phyloP scores from a whole-genome alignment of 2,113 vertebrate species.

The Xyrauchen texanus region DNA sequence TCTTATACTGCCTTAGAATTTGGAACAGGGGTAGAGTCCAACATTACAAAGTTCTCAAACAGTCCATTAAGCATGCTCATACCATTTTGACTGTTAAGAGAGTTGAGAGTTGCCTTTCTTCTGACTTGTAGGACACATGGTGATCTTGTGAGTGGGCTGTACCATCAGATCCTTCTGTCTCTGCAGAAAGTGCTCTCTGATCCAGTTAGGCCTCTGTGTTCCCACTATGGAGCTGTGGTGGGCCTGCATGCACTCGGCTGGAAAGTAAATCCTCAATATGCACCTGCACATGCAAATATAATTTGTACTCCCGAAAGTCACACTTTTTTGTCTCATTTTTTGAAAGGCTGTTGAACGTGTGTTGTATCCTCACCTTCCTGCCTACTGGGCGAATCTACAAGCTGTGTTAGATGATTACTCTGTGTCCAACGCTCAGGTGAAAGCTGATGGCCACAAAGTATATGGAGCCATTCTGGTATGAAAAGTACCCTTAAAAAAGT shows the following conservation, averaged over 20 bases:
- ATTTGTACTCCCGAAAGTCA: neutral
- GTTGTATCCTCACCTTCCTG: constrained; percentile 87
- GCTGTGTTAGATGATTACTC: constrained; percentile 89
- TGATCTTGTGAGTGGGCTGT: constrained; percentile 85
- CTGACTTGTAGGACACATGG: constrained; percentile 81
- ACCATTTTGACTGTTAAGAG: too few species aligned
- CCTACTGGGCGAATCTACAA: constrained; percentile 91
- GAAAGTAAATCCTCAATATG: constrained; percentile 75
- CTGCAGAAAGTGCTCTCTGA: constrained; percentile 92
- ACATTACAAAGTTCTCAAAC: too few species aligned
- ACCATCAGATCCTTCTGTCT: constrained; percentile 88
- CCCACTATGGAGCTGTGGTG: constrained; percentile 91
- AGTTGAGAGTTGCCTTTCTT: too few species aligned
- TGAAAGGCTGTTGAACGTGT: constrained; percentile 86
- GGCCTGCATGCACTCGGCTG: constrained; percentile 90
- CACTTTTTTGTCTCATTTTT: constrained; percentile 5
- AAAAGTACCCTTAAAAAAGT: neutral
- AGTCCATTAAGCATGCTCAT: too few species aligned
- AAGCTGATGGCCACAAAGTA: constrained; percentile 92
- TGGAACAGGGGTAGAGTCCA: too few species aligned
- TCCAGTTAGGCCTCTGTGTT: constrained; percentile 89
- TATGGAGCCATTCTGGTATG: constrained; percentile 91
- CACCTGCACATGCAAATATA: neutral
- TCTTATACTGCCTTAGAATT: too few species aligned
- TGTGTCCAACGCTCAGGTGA: constrained; percentile 91